Percentiles rank a stretch among this genome's conserved stretches.
Evolutionary conservation across 1,140 invertebrate species (phyloP).

Genomic region (Calliphora vicina): DNA sequence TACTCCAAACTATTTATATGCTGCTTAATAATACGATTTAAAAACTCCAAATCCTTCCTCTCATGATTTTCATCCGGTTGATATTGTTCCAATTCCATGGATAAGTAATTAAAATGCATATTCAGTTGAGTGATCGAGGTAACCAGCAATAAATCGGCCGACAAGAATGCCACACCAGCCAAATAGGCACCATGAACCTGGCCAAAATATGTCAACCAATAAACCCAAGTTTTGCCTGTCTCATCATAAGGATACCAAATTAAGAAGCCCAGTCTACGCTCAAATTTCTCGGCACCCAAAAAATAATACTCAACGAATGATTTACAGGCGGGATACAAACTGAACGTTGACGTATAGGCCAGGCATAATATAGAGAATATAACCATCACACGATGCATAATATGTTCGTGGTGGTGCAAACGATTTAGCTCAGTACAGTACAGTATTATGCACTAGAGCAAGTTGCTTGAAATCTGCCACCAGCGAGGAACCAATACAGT

Average conservation of each 20-base stretch:
- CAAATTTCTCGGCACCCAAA: constrained; percentile 50
- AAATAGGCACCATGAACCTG: constrained; percentile 56
- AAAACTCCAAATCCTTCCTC: constrained; percentile 46
- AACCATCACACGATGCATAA: constrained; percentile 52
- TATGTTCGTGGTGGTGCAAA: constrained; percentile 41
- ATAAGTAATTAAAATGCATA: constrained; percentile 57
- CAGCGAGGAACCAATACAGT: constrained; percentile 56
- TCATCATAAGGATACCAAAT: constrained; percentile 59
- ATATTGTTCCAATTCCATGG: constrained; percentile 46
- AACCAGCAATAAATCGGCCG: constrained; percentile 53
- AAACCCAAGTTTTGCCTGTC: constrained; percentile 45
- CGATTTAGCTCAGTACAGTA: constrained; percentile 22
- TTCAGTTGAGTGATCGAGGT: constrained; percentile 57
- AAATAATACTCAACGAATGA: constrained; percentile 50
- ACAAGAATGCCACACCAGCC: constrained; percentile 57
- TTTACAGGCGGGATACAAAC: constrained; percentile 53
- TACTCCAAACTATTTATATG: constrained; percentile 54
- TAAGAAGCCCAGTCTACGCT: constrained; percentile 53
- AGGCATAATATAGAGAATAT: constrained; percentile 53
- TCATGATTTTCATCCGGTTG: constrained; percentile 39
- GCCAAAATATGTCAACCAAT: constrained; percentile 53
- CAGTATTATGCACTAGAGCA: constrained; percentile 43
- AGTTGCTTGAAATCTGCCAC: constrained; percentile 53
- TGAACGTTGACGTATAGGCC: constrained; percentile 54
- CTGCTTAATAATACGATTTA: constrained; percentile 48